Percentiles rank a stretch among this genome's conserved stretches.
These are phyloP conservation scores for Anadara kagoshimensis DNA, from an alignment of 1,140 invertebrate genomes.

Conservation along the genomic window DNA sequence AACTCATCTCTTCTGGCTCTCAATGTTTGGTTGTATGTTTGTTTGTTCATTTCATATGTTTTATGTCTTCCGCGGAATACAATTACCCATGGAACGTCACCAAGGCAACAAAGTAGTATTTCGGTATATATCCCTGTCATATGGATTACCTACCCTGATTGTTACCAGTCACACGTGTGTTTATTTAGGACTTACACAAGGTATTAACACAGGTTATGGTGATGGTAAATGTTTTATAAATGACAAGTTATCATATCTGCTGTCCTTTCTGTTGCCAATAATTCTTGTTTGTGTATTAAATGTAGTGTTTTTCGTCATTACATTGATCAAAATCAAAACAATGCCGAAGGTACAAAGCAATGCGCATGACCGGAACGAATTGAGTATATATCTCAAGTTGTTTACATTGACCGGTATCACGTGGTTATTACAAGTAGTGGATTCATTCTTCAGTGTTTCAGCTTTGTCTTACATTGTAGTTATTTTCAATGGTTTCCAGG, in stretches of 20 bases:
- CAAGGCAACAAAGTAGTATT: no score
- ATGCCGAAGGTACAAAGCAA: constrained; percentile 12
- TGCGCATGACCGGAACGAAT: neutral
- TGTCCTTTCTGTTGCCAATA: constrained; percentile 4
- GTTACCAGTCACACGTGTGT: neutral
- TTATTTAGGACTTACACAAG: neutral
- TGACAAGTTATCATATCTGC: constrained; percentile 4
- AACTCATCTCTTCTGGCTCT: no score
- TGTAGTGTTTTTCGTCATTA: constrained; percentile 13
- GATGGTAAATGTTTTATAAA: constrained; percentile 12
- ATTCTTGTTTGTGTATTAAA: constrained; percentile 4
- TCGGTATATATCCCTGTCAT: neutral
- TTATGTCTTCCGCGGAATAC: no score
- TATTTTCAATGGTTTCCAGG: constrained; percentile 20
- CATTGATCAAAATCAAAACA: constrained; percentile 9
- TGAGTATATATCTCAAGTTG: constrained; percentile 16
- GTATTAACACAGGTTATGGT: constrained; percentile 12
- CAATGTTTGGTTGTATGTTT: no score
- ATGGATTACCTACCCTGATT: constrained; percentile 5
- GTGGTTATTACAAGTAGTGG: constrained; percentile 21
- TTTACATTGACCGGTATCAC: constrained; percentile 15
- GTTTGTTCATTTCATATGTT: no score
- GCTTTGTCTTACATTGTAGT: constrained; percentile 17
- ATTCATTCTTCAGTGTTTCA: constrained; percentile 12
- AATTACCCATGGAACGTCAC: no score